These are phyloP conservation scores for Neomorphus geoffroyi DNA, from an alignment of 2,797 vertebrate species.

Conservation along the genomic window DNA sequence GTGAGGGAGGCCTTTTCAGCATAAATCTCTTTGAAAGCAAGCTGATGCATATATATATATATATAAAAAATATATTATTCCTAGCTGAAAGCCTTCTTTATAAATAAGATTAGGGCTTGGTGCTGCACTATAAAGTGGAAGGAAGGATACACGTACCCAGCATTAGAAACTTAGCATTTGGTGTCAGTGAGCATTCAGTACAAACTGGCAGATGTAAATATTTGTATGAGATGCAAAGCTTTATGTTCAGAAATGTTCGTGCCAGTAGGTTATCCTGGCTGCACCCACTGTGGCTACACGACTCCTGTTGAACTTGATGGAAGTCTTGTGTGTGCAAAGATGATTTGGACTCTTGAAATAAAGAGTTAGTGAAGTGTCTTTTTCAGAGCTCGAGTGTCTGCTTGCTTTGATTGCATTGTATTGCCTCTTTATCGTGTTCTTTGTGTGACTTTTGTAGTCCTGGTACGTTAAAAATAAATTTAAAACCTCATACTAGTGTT, in stretches of 20 bases:
- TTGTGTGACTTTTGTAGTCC: slow-evolving; percentile 36
- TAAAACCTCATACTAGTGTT: slow-evolving; percentile 14
- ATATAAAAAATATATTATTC: slow-evolving; percentile 19
- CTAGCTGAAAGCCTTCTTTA: slow-evolving; percentile 7
- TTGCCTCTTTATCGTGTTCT: slow-evolving; percentile 48
- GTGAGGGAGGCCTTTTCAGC: slow-evolving; percentile 24
- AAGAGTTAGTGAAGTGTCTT: slow-evolving; percentile 53
- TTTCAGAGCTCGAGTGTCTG: slow-evolving; percentile 45
- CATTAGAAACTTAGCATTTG: neutral
- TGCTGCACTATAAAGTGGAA: slow-evolving; percentile 26
- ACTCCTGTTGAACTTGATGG: slow-evolving; percentile 30
- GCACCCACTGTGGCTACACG: neutral
- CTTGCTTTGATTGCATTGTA: slow-evolving; percentile 52
- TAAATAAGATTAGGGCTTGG: slow-evolving; percentile 13
- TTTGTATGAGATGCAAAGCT: slow-evolving; percentile 28
- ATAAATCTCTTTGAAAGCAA: slow-evolving; percentile 46
- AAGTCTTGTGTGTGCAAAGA: slow-evolving; percentile 45
- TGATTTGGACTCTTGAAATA: slow-evolving; percentile 65
- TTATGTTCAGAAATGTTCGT: neutral
- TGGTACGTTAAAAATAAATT: slow-evolving; percentile 21
- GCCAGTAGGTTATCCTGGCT: neutral
- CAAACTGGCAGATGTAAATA: slow-evolving; percentile 53
- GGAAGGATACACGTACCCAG: neutral
- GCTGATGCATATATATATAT: slow-evolving; percentile 16
- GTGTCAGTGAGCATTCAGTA: neutral